Evolutionary conservation across 2,797 vertebrate species (phyloP), one percentile per base, ranked within the genome.

Genomic region (Brachymystax lenok): DNA sequence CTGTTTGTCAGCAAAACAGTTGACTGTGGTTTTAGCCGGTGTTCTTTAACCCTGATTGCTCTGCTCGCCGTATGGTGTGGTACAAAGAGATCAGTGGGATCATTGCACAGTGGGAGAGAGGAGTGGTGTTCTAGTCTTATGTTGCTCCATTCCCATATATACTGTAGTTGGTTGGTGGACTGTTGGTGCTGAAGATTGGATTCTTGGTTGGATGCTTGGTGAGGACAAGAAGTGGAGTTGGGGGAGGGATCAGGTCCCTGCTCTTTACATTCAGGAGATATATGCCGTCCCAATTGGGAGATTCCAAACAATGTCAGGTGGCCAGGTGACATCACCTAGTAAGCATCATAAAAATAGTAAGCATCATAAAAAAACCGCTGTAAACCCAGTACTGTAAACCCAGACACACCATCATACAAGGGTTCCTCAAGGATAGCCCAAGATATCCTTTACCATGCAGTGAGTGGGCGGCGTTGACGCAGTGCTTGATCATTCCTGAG

Each of bases 271-370:
- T 27, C 4, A 30, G 3, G 27, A 27, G 13, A 28, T n/a, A 19
- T 19, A 66, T 14, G 56, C 61, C 46, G 28, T 28, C 27, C 27
- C 10, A 3, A 6, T 14, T 27, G 16, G 24, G 50, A n/a, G 64
- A 30, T 71, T 72, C 59, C 27, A 74, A 74, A 56, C 72, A 67
- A 71, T n/a, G 19, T 71, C 24, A 77, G 33, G 56, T 76, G 21
- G 52, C 63, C 12, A 28, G 50, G 52, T 71, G 40, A 76, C 35
- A 21, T 76, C 66, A 50, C 21, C n/a, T 24, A 35, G 40, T 16
- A 8, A 21, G 17, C 33, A 14, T 64, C 63, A 56, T 54, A 67
- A 66, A n/a, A n/a, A n/a, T 24, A 35, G 40, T 16, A 8, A 21
- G 17, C 33, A 14, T 64, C 63, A 56, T 54, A 67, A 66, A n/a